Evolutionary conservation across 2,113 vertebrate genomes (phyloP).

Genomic region (Sitta europaea): DNA sequence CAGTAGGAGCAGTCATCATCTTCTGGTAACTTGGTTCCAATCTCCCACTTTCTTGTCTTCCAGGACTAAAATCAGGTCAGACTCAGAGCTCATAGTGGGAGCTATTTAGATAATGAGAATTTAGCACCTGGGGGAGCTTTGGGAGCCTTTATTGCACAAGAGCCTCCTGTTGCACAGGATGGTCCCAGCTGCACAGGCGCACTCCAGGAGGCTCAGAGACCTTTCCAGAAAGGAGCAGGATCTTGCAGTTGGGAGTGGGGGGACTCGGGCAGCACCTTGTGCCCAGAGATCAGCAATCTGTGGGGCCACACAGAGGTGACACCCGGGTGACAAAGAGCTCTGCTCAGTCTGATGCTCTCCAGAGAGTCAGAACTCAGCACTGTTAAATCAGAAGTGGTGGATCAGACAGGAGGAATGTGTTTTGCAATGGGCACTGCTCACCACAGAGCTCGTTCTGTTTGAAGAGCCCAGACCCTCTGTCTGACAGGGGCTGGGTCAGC

Average conservation of each 20-base stretch:
- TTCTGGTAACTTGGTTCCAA: not conserved
- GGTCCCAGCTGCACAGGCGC: not conserved
- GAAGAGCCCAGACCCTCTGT: not conserved
- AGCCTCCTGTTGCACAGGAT: not conserved
- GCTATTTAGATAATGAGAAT: conserved; percentile 1
- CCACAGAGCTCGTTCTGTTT: not conserved
- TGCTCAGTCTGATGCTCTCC: not conserved
- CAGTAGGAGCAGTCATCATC: not conserved
- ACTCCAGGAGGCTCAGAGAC: not conserved
- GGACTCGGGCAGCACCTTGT: not conserved
- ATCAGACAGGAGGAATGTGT: not conserved
- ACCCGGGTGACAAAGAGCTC: not conserved
- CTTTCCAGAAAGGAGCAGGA: not conserved
- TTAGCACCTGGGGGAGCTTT: not conserved
- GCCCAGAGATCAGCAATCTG: not conserved
- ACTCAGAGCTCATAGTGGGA: not conserved
- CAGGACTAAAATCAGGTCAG: conserved; percentile 21
- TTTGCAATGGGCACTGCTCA: not conserved
- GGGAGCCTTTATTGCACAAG: not conserved
- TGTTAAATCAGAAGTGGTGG: not conserved
- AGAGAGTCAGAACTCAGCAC: not conserved
- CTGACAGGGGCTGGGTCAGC: not conserved
- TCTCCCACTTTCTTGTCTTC: not conserved
- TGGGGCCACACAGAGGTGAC: not conserved
- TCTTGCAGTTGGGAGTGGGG: not conserved